Base-by-base conservation (phyloP, 1,140 invertebrate species). In the Cotesia vestalis region DNA sequence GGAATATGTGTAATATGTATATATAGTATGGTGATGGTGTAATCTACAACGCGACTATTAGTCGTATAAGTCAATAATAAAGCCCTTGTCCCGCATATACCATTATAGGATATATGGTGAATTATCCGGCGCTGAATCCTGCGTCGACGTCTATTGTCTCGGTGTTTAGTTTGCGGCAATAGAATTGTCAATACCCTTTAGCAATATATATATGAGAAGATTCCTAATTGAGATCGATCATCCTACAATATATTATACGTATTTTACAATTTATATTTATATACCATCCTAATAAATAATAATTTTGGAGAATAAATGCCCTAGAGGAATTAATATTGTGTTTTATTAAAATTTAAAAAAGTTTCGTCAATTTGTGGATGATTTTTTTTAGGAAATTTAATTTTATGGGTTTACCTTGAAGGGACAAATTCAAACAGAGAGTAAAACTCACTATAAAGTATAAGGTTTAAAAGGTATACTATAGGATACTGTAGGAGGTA, bases 31-130 rank as follows among this genome's bases (percentile, higher is more conserved):
- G 78, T 77, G 72, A 78, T 76, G 75, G 76, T 77, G 76, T 78
- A 83, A 81, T 81, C 78, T 78, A 78, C 80, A 81, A 76, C 78
- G 79, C 79, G 82, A 85, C 83, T 83, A 85, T 86, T 83, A 81
- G 81, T 81, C 77, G 79, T 84, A 27, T 27, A 82, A 84, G 84
- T 86, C 84, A 86, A 86, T 84, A 85, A 83, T 82, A 81, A 84
- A 80, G 79, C 81, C 80, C 81, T 81, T 81, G 82, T 81, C 78
- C 78, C 66, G 72, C 72, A 76, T 76, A 66, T 73, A 73, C 77
- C 77, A 83, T 83, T 83, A 83, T 81, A 46, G 78, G 79, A 71
- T 66, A 66, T 60, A 66, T 60, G 71, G 75, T 80, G 79, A 85
- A 83, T 84, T 84, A 83, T 80, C 79, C 75, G 69, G 74, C 69